Conservation (phyloP, 2,113 vertebrate species). For the Cromileptes altivelis region DNA sequence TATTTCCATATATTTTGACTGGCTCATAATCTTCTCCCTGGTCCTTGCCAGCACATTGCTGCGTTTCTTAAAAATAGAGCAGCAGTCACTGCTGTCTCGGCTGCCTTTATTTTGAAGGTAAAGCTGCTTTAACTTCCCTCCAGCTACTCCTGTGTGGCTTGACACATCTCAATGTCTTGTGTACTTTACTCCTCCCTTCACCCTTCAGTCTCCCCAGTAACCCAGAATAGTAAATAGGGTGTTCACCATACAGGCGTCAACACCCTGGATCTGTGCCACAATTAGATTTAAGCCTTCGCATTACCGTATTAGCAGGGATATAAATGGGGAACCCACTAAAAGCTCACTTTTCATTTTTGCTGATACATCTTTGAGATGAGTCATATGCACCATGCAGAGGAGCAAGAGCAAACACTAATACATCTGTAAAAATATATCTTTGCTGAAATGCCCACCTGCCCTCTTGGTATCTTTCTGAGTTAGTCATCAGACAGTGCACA, state of each 20-base stretch:
- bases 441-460: not conserved
- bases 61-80: not conserved
- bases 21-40: not conserved
- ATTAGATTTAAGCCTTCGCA: conserved; percentile 34
- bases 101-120: conserved; percentile 60
- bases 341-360: not conserved
- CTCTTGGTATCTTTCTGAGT: not conserved
- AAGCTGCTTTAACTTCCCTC: conserved; percentile 5
- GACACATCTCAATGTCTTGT: not conserved
- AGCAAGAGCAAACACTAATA: not conserved
- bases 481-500: not conserved
- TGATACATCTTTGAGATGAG: not conserved
- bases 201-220: conserved; percentile 50
- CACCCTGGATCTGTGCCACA: conserved; percentile 51
- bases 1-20: not conserved
- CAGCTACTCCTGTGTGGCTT: conserved; percentile 1
- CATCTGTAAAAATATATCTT: conserved; percentile 1
- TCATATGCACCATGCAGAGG: not conserved
- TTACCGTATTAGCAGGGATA: conserved; percentile 13
- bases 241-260: conserved; percentile 61
- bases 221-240: conserved; percentile 66
- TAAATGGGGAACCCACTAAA: conserved; percentile 26
- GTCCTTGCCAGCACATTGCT: not conserved
- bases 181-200: conserved; percentile 46
- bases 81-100: not conserved